Percentiles rank a stretch among this genome's conserved stretches.
phyloP scores from a whole-genome alignment of 2,888 invertebrate genomes.

The Diarsia rubi region DNA sequence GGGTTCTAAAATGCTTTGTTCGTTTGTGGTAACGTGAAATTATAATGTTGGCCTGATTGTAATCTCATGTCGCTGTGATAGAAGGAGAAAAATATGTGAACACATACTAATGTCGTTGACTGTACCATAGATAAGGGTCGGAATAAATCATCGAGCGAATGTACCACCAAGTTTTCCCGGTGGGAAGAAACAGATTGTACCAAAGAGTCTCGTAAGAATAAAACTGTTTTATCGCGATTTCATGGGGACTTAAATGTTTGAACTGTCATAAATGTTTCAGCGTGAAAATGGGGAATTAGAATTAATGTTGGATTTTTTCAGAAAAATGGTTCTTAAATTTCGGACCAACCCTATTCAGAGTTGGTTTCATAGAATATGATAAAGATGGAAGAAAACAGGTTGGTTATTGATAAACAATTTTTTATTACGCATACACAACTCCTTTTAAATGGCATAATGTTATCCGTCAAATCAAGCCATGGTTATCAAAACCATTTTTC shows the following conservation, averaged over 20 bases:
- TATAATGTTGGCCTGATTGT: background rate
- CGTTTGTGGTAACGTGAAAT: background rate
- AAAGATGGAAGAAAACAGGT: too few species aligned
- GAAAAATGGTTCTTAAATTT: background rate
- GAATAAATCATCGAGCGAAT: constrained; percentile 87
- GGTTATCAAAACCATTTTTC: too few species aligned
- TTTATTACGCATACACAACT: too few species aligned
- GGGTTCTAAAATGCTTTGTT: background rate
- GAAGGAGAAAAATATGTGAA: background rate
- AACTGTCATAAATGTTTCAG: constrained; percentile 70
- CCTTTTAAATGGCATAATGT: too few species aligned
- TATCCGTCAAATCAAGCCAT: too few species aligned
- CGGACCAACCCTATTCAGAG: too few species aligned
- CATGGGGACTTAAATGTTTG: constrained; percentile 70
- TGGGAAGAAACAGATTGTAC: constrained; percentile 88
- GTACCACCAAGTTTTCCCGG: constrained; percentile 83
- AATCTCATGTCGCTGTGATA: background rate
- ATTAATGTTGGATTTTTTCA: constrained; percentile 16
- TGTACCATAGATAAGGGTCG: constrained; percentile 80
- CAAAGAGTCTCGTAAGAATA: constrained; percentile 62
- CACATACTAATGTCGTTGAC: background rate
- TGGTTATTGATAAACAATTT: too few species aligned
- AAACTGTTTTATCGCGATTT: constrained; percentile 66
- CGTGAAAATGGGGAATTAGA: constrained; percentile 45
- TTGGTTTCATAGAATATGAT: too few species aligned